Base-by-base conservation (phyloP, 1,140 invertebrate species). In the Brachionus rotundiformis region DNA sequence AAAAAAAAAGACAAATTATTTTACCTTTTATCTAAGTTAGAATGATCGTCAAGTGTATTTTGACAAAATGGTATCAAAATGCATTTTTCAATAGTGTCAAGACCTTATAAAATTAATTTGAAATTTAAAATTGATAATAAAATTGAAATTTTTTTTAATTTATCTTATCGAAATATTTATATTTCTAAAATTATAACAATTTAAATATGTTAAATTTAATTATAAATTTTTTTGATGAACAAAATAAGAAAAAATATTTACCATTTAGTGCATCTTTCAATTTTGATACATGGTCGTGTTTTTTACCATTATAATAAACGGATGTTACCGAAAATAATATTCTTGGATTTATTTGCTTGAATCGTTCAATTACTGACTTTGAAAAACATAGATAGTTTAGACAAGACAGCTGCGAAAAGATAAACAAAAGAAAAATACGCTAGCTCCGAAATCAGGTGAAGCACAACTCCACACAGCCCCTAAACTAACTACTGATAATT, bases 391-490 rank as follows among this genome's bases (percentile, higher is more conserved):
- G n/a, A n/a, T n/a, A n/a, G n/a, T n/a, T n/a, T n/a, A n/a, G n/a
- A n/a, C n/a, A n/a, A n/a, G n/a, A n/a, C n/a, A n/a, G n/a, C n/a
- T n/a, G n/a, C n/a, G n/a, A n/a, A n/a, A n/a, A n/a, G n/a, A n/a
- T n/a, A n/a, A n/a, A n/a, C n/a, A n/a, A 61, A 33, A 41, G 16
- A 65, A 41, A 36, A 83, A 83, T 84, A 89, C 90, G 82, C 86
- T 86, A 33, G 89, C 87, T 73, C 90, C 90, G 86, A 91, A 91
- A 83, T 91, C 90, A 4, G 90, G 90, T 2, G 90, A 91, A 2
- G 90, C 89, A 16, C 89, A 90, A 71, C 89, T 90, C 90, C 90
- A 91, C 3, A 90, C 86, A 10, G 90, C 90, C 49, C 90, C 90
- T 41, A 91, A 85, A 81, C 88, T 88, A 1, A 90, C 86, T 13